phyloP scores from a whole-genome alignment of 2,888 invertebrate species.

The Pyrocoelia pectoralis region DNA sequence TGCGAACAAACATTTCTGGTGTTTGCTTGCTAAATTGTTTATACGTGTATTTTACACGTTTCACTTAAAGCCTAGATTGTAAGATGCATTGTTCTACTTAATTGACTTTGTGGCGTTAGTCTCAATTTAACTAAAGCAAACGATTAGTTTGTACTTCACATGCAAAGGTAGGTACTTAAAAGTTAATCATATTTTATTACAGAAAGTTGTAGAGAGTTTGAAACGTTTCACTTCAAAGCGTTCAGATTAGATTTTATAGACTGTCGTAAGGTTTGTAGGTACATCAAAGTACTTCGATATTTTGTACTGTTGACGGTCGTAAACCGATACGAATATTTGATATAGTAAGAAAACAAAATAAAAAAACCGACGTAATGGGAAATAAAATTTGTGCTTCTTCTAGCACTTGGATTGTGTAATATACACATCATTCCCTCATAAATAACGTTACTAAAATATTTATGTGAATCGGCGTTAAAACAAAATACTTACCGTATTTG shows the following conservation, averaged over 20 bases:
- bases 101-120: neutral
- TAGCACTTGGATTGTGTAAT: neutral
- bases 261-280: slow-evolving; percentile 2
- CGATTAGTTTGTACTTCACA: neutral
- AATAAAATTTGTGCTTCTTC: neutral
- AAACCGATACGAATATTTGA: neutral
- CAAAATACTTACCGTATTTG: too few species aligned
- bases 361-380: neutral
- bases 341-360: neutral
- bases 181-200: slow-evolving; percentile 3
- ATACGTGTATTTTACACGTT: neutral
- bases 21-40: neutral
- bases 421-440: neutral
- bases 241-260: neutral
- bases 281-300: slow-evolving; percentile 8
- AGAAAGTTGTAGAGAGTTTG: neutral
- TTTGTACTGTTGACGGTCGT: slow-evolving; percentile 1
- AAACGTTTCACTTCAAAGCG: slow-evolving; percentile 4
- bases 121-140: neutral
- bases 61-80: neutral
- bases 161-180: neutral
- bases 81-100: neutral
- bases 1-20: neutral
- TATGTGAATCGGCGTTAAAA: neutral
- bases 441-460: neutral